phyloP scores from a whole-genome alignment of 1,140 invertebrate species.

The Drosophila aff. region DNA sequence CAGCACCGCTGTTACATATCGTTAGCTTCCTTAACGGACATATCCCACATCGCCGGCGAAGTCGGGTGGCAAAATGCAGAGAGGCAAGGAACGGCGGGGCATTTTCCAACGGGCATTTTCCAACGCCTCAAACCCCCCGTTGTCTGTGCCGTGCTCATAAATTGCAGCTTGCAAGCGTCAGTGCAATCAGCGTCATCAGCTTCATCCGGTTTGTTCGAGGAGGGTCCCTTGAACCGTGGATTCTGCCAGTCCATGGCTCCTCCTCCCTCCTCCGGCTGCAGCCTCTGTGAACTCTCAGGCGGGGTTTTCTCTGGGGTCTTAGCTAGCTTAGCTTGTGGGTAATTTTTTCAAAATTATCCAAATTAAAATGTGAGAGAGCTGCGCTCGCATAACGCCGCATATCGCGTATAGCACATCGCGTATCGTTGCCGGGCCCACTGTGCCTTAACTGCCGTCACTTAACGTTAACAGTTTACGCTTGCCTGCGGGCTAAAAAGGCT shows the following conservation, averaged over 20 bases:
- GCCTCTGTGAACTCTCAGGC: constrained; percentile 9
- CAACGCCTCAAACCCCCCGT: constrained; percentile 1
- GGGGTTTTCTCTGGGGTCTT: constrained; percentile 24
- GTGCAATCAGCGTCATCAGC: constrained; percentile 83
- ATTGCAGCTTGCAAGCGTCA: constrained; percentile 83
- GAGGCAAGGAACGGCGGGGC: background rate
- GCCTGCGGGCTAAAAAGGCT: constrained; percentile 81
- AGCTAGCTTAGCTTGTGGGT: constrained; percentile 39
- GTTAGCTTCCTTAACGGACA: constrained; percentile 82
- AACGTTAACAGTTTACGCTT: constrained; percentile 83
- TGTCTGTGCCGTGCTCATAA: constrained; percentile 73
- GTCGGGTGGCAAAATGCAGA: background rate
- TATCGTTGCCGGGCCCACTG: constrained; percentile 57
- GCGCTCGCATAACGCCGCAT: background rate
- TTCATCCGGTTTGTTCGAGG: constrained; percentile 72
- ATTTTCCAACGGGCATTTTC: background rate
- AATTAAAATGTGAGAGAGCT: constrained; percentile 38
- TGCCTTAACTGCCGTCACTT: constrained; percentile 81
- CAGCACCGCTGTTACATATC: constrained; percentile 83
- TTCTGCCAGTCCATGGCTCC: background rate
- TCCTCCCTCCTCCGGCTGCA: background rate
- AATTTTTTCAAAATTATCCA: constrained; percentile 56
- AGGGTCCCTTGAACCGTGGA: constrained; percentile 49
- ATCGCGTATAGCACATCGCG: background rate
- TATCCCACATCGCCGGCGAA: constrained; percentile 67